These are phyloP conservation scores for Patella vulgata DNA, from an alignment of 1,140 invertebrate species.

Conservation along the genomic window DNA sequence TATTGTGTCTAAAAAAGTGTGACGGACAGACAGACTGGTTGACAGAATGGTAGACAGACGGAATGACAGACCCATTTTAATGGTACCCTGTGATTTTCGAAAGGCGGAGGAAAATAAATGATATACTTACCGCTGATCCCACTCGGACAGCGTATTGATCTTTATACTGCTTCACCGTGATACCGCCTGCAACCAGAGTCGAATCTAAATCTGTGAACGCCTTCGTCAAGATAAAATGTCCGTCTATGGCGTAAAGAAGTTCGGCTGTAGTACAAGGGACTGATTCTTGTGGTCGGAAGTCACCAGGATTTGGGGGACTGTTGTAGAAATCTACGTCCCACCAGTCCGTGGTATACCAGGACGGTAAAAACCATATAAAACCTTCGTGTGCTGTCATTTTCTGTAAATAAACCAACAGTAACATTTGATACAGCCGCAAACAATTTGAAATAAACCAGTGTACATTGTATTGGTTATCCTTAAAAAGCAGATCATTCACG, in stretches of 20 bases:
- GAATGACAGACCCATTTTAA: no score
- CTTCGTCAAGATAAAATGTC: constrained; percentile 79
- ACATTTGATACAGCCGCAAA: no score
- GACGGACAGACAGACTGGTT: no score
- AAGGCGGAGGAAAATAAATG: no score
- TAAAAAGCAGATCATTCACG: no score
- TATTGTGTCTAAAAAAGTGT: no score
- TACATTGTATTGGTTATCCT: no score
- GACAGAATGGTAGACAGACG: no score
- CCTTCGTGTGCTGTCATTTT: constrained; percentile 74
- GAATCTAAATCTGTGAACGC: constrained; percentile 71
- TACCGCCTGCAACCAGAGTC: constrained; percentile 46
- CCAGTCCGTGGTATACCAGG: constrained; percentile 77
- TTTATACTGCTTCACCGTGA: constrained; percentile 64
- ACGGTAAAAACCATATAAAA: constrained; percentile 86
- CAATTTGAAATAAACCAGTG: no score
- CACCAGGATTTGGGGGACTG: constrained; percentile 50
- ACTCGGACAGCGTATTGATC: constrained; percentile 55
- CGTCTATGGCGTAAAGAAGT: constrained; percentile 78
- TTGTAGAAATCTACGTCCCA: constrained; percentile 75
- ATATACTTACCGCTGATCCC: constrained; percentile 46
- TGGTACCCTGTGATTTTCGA: no score
- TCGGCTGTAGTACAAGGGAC: constrained; percentile 74
- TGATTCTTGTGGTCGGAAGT: constrained; percentile 47
- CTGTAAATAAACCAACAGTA: constrained; percentile 44